Base-by-base conservation (phyloP, 2,113 vertebrate species). In the Ginglymostoma cirratum region DNA sequence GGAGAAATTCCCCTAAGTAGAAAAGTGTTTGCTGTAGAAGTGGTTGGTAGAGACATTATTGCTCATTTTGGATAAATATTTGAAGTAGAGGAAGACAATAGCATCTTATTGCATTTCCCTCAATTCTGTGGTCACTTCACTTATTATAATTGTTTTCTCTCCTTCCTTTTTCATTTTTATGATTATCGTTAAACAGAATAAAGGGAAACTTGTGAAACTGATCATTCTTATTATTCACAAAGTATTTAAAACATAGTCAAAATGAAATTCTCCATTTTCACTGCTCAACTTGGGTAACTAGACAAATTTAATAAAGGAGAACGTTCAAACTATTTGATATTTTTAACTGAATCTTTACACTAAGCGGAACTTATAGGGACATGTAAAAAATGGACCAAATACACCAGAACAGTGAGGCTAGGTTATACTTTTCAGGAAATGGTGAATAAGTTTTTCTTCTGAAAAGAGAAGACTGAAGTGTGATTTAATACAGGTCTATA, bases 81-180 rank as follows among this genome's bases (percentile, higher is more conserved):
- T 83, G 80, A 83, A 83, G 80, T 19, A 83, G 72, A 76, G 72
- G 27, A 76, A 76, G 72, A 76, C 2, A 30, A 98, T 98, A 69
- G 38, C 34, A 14, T 66, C 21, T 45, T 8, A 66, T 23, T 34
- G 19, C 30, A 92, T 65, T 30, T 24, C 38, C 38, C 70, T 30
- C 8, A 21, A 34, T 15, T 61, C 15, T 38, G n/a, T 23, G 0
- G 30, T 93, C 38, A 19, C n/a, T 92, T 61, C 27, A 92, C 3
- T 38, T 19, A 38, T 67, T 67, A 24, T 24, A 93, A 34, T 61
- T 2, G 34, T 87, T 86, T 86, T 17, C 5, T 92, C 5, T 48
- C 48, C 48, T 17, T 83, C n/a, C 14, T 45, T 83, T 83, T 83
- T 80, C 2, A n/a, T n/a, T 76, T 38, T 66, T 38, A 19, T 89